Percentiles rank a stretch among this genome's conserved stretches.
These are phyloP conservation scores for Silurus meridionalis DNA, from an alignment of 2,113 vertebrate species.

Conservation along the genomic window DNA sequence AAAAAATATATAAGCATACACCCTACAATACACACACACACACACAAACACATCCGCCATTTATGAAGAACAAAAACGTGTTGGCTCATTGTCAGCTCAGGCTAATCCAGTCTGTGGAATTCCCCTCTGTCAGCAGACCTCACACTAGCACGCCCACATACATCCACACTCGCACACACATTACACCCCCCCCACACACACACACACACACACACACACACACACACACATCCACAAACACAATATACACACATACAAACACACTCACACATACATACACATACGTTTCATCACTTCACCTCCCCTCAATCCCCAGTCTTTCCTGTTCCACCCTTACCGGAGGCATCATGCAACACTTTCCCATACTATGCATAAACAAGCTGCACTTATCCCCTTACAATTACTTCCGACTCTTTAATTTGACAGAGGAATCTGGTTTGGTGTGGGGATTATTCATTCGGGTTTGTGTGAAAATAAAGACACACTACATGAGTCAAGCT, in stretches of 20 bases:
- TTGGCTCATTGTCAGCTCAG: constrained; percentile 14
- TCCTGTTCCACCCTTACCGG: constrained; percentile 39
- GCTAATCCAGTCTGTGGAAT: constrained; percentile 51
- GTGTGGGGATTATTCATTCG: constrained; percentile 9
- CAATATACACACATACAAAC: constrained; percentile 25
- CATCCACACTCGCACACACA: constrained; percentile 31
- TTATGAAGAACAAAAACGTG: constrained; percentile 12
- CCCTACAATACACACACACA: background rate
- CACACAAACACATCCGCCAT: constrained; percentile 1
- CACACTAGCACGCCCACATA: constrained; percentile 44
- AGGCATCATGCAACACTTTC: constrained; percentile 41
- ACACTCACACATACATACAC: constrained; percentile 28
- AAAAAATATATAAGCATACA: background rate
- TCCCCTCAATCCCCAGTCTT: constrained; percentile 28
- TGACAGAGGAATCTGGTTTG: constrained; percentile 1
- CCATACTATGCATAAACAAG: constrained; percentile 37
- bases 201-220: constrained; percentile 33
- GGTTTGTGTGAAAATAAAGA: constrained; percentile 15
- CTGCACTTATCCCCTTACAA: constrained; percentile 18
- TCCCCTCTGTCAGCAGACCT: constrained; percentile 53
- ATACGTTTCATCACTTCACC: background rate
- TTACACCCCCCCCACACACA: constrained; percentile 6
- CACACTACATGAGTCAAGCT: background rate
- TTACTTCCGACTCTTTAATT: constrained; percentile 35
- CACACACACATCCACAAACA: constrained; percentile 28